Conservation (phyloP, 1,140 invertebrate species). For the Laupala kohalensis region DNA sequence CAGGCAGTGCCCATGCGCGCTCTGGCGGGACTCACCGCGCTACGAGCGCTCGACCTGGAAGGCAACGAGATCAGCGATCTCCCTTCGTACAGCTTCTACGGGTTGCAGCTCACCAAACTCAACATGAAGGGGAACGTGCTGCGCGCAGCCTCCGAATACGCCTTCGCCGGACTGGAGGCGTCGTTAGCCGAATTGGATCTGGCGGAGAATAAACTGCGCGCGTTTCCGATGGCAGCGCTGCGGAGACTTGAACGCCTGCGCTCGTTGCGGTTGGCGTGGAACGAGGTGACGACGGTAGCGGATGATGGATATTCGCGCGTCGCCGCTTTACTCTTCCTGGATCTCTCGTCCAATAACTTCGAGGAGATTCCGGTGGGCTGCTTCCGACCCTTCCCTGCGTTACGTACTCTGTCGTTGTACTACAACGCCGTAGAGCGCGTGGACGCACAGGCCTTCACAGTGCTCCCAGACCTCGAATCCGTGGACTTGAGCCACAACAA, state of each 20-base stretch:
- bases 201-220: slow-evolving; percentile 69
- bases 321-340: slow-evolving; percentile 57
- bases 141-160: slow-evolving; percentile 64
- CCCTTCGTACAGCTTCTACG: slow-evolving; percentile 75
- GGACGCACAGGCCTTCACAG: slow-evolving; percentile 60
- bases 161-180: slow-evolving; percentile 69
- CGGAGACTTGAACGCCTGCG: slow-evolving; percentile 57
- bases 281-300: slow-evolving; percentile 58
- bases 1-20: slow-evolving; percentile 67
- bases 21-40: slow-evolving; percentile 51
- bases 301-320: slow-evolving; percentile 57
- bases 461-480: slow-evolving; percentile 58
- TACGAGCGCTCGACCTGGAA: slow-evolving; percentile 70
- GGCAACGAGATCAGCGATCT: slow-evolving; percentile 70
- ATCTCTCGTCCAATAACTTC: slow-evolving; percentile 77
- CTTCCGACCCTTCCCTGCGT: slow-evolving; percentile 61
- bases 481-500: slow-evolving; percentile 80
- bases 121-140: slow-evolving; percentile 73
- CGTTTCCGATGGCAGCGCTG: slow-evolving; percentile 69
- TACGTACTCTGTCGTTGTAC: slow-evolving; percentile 67
- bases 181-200: slow-evolving; percentile 69
- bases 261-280: slow-evolving; percentile 66
- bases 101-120: slow-evolving; percentile 63
- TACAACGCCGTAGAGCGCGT: slow-evolving; percentile 69
- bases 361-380: slow-evolving; percentile 56